phyloP scores from a whole-genome alignment of 2,113 vertebrate genomes.

The Chroicocephalus ridibundus region DNA sequence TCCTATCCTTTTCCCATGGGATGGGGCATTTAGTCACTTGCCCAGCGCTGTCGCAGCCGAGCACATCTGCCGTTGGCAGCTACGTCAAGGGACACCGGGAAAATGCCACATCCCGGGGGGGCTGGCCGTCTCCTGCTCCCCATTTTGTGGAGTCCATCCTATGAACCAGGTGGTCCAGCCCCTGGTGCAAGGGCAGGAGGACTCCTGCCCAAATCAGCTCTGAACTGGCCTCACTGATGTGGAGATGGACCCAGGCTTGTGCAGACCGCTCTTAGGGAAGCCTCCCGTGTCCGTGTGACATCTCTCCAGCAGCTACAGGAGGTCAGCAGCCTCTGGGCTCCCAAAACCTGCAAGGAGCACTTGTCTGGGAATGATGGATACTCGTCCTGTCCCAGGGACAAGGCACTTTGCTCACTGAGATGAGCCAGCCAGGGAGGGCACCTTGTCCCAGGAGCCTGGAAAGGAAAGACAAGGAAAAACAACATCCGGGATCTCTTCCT shows the following conservation, averaged over 20 bases:
- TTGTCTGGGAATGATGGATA: neutral
- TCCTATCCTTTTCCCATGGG: neutral
- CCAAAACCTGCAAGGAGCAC: neutral
- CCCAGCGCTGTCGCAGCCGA: neutral
- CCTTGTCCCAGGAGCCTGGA: fast-evolving
- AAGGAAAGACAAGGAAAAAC: neutral
- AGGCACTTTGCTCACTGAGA: neutral
- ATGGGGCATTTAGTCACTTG: neutral
- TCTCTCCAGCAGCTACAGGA: neutral
- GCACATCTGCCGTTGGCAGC: neutral
- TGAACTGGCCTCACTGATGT: neutral
- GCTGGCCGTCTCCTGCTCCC: neutral
- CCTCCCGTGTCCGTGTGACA: fast-evolving
- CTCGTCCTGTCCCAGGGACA: neutral
- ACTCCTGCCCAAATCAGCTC: neutral
- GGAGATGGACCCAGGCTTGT: neutral
- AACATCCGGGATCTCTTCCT: neutral
- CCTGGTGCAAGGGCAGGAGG: neutral
- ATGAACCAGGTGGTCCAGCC: neutral
- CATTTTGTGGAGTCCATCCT: neutral
- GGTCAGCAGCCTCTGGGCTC: neutral
- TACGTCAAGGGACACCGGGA: fast-evolving
- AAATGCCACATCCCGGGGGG: neutral
- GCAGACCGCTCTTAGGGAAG: neutral
- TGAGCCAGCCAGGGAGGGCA: neutral